Base-by-base conservation (phyloP, 2,113 vertebrate species). In the Rhadina sibilatrix region DNA sequence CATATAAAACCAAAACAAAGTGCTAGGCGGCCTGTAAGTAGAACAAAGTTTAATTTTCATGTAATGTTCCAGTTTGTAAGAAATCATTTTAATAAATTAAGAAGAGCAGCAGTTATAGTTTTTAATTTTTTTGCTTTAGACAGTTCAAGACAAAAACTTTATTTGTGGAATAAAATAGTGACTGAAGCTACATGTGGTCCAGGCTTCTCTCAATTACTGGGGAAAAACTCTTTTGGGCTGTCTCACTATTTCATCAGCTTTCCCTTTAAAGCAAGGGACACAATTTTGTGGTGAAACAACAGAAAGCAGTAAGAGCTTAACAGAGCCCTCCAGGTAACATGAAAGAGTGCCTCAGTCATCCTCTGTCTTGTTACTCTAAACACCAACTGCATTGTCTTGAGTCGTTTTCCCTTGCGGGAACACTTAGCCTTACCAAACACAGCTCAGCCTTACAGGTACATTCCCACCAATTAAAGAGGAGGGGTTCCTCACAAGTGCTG, bases 381-480 rank as follows among this genome's bases (percentile, higher is more conserved):
- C 96, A 97, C 95, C 96, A 96, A 96, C 82, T 92, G 89, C 92
- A 97, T 97, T 96, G 97, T 96, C 96, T 97, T 50, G 1, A 88
- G 95, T 96, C 81, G 46, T 95, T 95, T 94, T 96, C 94, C 96
- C 95, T 96, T 76, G 93, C 84, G 95, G 95, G 94, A 97, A 96
- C 81, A 89, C 94, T 96, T 95, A 97, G 96, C 96, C 96, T 96
- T 96, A 93, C 94, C 95, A 97, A 96, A 95, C 90, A 87, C 74
- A 84, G 97, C 95, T 96, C 94, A 92, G 89, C 91, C 93, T 93
- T 84, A 97, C 91, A 94, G 90, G 94, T 96, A 96, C 93, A 97
- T 96, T 95, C 95, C 95, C 94, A 96, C 94, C 95, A 97, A 97
- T 96, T 96, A 96, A 96, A 96, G 94, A 96, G 95, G 97, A 97